phyloP scores from a whole-genome alignment of 1,140 invertebrate species.

The Lethrus apterus region DNA sequence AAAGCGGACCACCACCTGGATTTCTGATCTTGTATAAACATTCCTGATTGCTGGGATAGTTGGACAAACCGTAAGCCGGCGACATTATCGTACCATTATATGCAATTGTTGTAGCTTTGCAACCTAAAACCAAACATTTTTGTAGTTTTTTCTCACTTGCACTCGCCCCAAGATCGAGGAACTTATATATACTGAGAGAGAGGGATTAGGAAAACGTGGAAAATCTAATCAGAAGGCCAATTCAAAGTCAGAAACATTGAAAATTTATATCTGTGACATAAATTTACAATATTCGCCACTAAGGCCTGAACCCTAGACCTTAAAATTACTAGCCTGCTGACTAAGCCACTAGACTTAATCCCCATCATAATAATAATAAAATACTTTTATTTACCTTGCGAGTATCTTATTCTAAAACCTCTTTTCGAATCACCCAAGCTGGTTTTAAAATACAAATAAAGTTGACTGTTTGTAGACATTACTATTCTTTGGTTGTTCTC shows the following conservation, averaged over 20 bases:
- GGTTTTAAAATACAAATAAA: slow-evolving; percentile 91
- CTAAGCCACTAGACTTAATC: no score
- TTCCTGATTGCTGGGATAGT: slow-evolving; percentile 89
- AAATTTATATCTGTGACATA: no score
- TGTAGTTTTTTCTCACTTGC: no score
- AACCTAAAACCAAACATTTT: slow-evolving; percentile 44
- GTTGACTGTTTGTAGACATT: slow-evolving; percentile 80
- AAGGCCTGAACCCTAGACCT: no score
- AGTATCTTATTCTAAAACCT: slow-evolving; percentile 87
- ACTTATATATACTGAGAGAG: no score
- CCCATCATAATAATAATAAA: no score
- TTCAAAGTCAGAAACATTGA: no score
- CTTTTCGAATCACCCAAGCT: slow-evolving; percentile 78
- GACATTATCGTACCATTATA: slow-evolving; percentile 79
- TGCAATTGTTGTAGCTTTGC: slow-evolving; percentile 70
- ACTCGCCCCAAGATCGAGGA: no score
- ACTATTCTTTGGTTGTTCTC: slow-evolving; percentile 76
- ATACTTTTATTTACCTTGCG: slow-evolving; percentile 67
- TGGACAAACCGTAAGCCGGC: slow-evolving; percentile 73
- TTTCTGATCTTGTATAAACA: slow-evolving; percentile 83
- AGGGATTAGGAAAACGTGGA: no score
- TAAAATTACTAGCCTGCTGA: no score
- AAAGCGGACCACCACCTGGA: slow-evolving; percentile 73
- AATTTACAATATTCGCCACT: no score
- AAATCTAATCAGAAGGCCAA: no score